Evolutionary conservation across 2,113 vertebrate genomes (phyloP).

Genomic region (Cervus canadensis): DNA sequence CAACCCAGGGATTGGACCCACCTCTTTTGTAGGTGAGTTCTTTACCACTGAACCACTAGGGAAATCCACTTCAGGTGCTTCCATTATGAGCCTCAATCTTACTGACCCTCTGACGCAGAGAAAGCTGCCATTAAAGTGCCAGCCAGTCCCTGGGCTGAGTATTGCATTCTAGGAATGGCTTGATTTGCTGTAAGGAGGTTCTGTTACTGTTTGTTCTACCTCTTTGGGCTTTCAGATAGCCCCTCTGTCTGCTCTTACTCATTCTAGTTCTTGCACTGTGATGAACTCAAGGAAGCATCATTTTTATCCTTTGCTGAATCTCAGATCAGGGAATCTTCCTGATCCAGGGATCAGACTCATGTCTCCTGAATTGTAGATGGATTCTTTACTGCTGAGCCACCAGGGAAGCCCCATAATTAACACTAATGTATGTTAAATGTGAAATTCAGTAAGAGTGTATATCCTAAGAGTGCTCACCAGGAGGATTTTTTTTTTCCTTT

Average conservation of each 20-base stretch:
- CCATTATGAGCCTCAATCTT: neutral
- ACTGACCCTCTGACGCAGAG: neutral
- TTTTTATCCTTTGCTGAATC: neutral
- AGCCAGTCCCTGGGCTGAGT: neutral
- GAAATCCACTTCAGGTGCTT: neutral
- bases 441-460: neutral
- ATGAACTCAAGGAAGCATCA: neutral
- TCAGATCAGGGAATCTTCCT: neutral
- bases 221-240: too few relatives aligned
- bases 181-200: neutral
- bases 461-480: neutral
- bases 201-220: neutral
- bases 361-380: neutral
- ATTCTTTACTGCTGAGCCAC: neutral
- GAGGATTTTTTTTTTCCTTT: neutral
- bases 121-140: neutral
- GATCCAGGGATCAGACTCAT: neutral
- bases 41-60: neutral
- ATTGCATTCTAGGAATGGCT: neutral
- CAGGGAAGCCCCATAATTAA: neutral
- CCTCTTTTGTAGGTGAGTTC: neutral
- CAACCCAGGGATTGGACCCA: fast-evolving
- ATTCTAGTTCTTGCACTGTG: neutral
- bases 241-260: neutral
- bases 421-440: neutral